Conservation (phyloP, 1,140 invertebrate species). For the Drosophila gunungcola region DNA sequence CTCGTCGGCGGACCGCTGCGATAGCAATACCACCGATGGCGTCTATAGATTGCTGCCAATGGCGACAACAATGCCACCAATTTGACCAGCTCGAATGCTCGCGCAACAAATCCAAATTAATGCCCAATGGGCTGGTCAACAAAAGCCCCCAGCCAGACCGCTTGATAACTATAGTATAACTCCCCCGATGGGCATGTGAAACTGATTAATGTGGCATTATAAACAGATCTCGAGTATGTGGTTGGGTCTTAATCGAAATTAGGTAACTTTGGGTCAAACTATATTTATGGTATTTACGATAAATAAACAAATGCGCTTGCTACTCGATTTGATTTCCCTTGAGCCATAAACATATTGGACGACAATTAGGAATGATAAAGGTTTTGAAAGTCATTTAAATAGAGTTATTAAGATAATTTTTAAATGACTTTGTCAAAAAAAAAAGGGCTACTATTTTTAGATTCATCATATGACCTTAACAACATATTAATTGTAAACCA, state of each 20-base stretch:
- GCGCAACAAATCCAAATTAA: constrained; percentile 76
- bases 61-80: constrained; percentile 70
- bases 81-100: constrained; percentile 60
- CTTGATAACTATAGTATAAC: constrained; percentile 15
- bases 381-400: background rate
- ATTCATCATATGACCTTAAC: too few relatives aligned
- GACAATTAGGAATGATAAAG: background rate
- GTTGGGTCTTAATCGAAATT: constrained; percentile 43
- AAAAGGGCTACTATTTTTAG: too few relatives aligned
- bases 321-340: constrained; percentile 13
- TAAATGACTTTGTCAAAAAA: too few relatives aligned
- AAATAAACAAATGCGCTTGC: constrained; percentile 26
- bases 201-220: constrained; percentile 50
- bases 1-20: constrained; percentile 31
- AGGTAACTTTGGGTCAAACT: constrained; percentile 36
- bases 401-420: too few relatives aligned
- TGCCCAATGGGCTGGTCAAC: constrained; percentile 75
- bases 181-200: constrained; percentile 39
- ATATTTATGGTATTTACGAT: constrained; percentile 47
- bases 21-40: constrained; percentile 50
- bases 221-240: constrained; percentile 50
- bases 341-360: background rate
- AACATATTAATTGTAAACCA: too few relatives aligned
- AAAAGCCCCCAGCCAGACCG: constrained; percentile 46
- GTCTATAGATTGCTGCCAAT: constrained; percentile 78